Base-by-base conservation (phyloP, 2,888 invertebrate genomes). In the Drosophila maculinotata region DNA sequence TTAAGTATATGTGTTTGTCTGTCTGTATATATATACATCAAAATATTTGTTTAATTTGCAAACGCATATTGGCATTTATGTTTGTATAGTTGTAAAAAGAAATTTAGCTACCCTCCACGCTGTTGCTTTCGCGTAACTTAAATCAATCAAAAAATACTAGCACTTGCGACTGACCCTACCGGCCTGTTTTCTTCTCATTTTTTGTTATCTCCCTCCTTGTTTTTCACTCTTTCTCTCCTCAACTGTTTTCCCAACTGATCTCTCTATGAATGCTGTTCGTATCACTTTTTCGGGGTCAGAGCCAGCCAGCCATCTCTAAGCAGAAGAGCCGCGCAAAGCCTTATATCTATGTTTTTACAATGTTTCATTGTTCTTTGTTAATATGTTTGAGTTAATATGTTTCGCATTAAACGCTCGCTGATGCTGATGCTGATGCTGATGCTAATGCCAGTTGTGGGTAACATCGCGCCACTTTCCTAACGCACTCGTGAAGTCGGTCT, bases 401-500 rank as follows among this genome's bases (percentile, higher is more conserved):
- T 60, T 64, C 51, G 64, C 59, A 62, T 49, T 39, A 36, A 44
- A 31, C 56, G 56, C 56, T 52, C 45, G 51, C 48, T 67, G 76
- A 60, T 60, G n/a, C n/a, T n/a, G n/a, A n/a, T n/a, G n/a, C n/a
- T n/a, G n/a, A n/a, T n/a, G n/a, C n/a, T n/a, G n/a, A n/a, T n/a
- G n/a, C n/a, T 68, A 59, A 65, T 58, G 56, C 45, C 53, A 56
- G 49, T 67, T 42, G 68, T 42, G 49, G 45, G 45, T 57, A 58
- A 56, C 53, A 54, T 53, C 51, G 17, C 9, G 42, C n/a, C 28
- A 26, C n/a, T 14, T 15, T 7, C 35, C 59, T 71, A 90, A 86
- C 90, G 90, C 76, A 89, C 89, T 48, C 90, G 72, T 54, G 90
- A 84, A 58, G 89, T 89, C 58, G 90, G 89, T 79, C 90, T 90